phyloP scores from a whole-genome alignment of 2,888 invertebrate species.

The Mythimna lalbum region DNA sequence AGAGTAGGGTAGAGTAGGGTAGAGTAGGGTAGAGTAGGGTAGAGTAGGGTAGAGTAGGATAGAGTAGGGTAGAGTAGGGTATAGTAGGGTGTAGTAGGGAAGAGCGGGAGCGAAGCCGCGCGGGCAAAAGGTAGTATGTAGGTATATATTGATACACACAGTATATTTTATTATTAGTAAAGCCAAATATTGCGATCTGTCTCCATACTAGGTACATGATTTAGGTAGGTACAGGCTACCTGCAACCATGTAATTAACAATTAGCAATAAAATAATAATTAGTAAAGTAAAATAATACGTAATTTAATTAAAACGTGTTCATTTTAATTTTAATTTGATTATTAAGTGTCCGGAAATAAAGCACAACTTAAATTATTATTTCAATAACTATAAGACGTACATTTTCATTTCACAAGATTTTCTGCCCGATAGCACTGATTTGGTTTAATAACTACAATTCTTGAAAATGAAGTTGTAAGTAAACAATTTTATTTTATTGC shows the following conservation, averaged over 20 bases:
- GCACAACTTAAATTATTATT: neutral
- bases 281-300: neutral
- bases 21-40: too few relatives aligned
- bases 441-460: neutral
- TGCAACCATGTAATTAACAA: constrained; percentile 1
- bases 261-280: constrained; percentile 4
- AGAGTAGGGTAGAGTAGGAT: too few relatives aligned
- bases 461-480: constrained; percentile 2
- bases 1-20: too few relatives aligned
- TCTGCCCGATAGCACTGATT: neutral
- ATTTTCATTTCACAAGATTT: neutral
- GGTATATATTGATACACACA: too few relatives aligned
- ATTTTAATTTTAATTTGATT: neutral
- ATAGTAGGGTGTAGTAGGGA: too few relatives aligned
- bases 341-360: neutral
- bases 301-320: neutral
- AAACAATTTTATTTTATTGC: neutral
- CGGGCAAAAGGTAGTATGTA: too few relatives aligned
- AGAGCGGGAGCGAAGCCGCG: too few relatives aligned
- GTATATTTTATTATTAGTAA: too few relatives aligned
- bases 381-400: neutral
- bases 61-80: too few relatives aligned
- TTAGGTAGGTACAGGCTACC: neutral
- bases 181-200: too few relatives aligned
- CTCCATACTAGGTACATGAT: too few relatives aligned